phyloP scores from a whole-genome alignment of 2,888 invertebrate species.

The Craniophora ligustri region DNA sequence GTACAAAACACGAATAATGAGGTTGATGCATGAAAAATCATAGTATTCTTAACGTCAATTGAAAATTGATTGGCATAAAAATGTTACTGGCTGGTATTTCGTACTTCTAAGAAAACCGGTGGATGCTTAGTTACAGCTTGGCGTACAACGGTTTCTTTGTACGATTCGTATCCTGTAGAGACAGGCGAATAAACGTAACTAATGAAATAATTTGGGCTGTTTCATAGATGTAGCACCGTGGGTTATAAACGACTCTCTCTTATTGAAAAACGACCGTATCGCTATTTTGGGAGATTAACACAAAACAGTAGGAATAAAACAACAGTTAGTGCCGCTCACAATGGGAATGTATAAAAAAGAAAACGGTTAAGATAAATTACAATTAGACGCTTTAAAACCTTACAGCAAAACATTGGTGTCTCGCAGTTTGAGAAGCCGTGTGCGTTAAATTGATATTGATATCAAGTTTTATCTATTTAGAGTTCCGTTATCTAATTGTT shows the following conservation, averaged over 20 bases:
- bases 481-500: conserved; percentile 49
- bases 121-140: conserved; percentile 42
- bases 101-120: conserved; percentile 33
- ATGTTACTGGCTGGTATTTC: conserved; percentile 25
- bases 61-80: conserved; percentile 31
- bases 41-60: conserved; percentile 11
- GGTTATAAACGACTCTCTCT: conserved; percentile 45
- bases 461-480: conserved; percentile 33
- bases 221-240: conserved; percentile 45
- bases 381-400: conserved; percentile 56
- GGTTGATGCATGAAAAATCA: conserved; percentile 29
- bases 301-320: conserved; percentile 51
- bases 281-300: conserved; percentile 46
- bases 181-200: conserved; percentile 47
- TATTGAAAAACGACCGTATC: conserved; percentile 53
- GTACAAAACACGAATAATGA: conserved; percentile 21
- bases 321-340: conserved; percentile 54
- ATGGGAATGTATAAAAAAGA: conserved; percentile 51
- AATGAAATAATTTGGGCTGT: conserved; percentile 52
- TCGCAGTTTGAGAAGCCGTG: conserved; percentile 27
- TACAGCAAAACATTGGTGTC: conserved; percentile 44
- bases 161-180: conserved; percentile 47
- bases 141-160: conserved; percentile 50
- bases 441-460: conserved; percentile 37
- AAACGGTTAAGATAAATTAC: conserved; percentile 55